Conservation (phyloP, 53 echinoderm and acorn worm genomes). For the Stichopus horrens region DNA sequence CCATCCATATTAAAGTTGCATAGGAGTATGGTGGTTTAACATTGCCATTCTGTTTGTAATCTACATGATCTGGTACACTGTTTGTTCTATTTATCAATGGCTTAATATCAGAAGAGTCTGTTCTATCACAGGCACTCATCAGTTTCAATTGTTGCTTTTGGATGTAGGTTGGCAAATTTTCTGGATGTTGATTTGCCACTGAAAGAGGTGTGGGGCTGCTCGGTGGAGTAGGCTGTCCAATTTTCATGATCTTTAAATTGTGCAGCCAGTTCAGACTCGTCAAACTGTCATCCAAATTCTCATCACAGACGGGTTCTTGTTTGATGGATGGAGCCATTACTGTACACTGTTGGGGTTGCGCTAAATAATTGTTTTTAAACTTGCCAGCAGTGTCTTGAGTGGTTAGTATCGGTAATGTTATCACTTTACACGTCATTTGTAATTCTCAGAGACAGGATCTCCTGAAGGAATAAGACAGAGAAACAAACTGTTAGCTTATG, state of each 20-base stretch:
- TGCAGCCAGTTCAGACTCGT: constrained; percentile 98
- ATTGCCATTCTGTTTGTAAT: constrained; percentile 82
- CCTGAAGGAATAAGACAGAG: not conserved
- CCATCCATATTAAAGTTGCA: constrained; percentile 98
- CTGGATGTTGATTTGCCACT: constrained; percentile 57
- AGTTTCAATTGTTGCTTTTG: constrained; percentile 47
- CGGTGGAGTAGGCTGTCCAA: constrained; percentile 88
- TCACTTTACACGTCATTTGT: constrained; percentile 37
- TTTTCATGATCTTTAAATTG: constrained; percentile 89
- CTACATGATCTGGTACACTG: constrained; percentile 59
- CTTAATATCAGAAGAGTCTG: constrained; percentile 46
- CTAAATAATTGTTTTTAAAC: constrained; percentile 59
- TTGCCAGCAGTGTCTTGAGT: constrained; percentile 66
- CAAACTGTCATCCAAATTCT: constrained; percentile 88
- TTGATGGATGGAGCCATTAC: constrained; percentile 32
- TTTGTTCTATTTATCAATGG: constrained; percentile 42
- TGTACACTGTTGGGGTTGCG: constrained; percentile 2
- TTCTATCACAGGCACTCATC: constrained; percentile 39
- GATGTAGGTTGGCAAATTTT: constrained; percentile 47
- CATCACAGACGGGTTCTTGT: constrained; percentile 48
- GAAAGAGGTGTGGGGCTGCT: constrained; percentile 89
- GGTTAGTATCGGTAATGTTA: constrained; percentile 63
- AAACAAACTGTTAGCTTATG: not conserved
- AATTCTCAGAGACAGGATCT: not conserved
- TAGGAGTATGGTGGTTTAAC: constrained; percentile 95